A percentile compares a stretch with the other conserved stretches of the same genome.
Evolutionary conservation across 2,888 invertebrate genomes (phyloP).

Genomic region (Gortyna flavago): DNA sequence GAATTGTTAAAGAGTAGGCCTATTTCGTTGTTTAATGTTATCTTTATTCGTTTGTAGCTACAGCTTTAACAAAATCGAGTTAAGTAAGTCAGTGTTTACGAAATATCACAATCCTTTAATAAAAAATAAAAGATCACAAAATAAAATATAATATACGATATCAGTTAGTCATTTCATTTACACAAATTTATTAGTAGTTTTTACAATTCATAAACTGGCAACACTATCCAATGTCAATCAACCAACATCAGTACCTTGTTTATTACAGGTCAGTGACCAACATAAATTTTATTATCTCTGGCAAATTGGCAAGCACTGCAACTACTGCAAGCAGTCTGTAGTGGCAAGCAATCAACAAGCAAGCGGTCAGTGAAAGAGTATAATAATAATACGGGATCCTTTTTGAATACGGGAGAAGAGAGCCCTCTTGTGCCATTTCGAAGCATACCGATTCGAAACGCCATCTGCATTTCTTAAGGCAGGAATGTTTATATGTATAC

Average conservation of each 20-base stretch:
- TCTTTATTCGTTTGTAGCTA: not conserved
- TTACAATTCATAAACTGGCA: conserved; percentile 12
- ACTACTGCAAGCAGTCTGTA: no score
- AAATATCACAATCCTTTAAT: not conserved
- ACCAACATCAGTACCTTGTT: no score
- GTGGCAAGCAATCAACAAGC: not conserved
- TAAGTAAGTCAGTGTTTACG: not conserved
- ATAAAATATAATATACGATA: not conserved
- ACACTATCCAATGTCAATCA: conserved; percentile 11
- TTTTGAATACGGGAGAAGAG: no score
- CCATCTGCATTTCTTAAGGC: no score
- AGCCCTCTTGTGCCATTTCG: no score
- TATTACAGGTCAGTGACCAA: no score
- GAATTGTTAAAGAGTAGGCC: not conserved
- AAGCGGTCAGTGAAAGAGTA: no score
- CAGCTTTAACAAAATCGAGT: no score
- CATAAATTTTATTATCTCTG: conserved; percentile 24
- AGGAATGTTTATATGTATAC: no score
- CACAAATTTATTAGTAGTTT: conserved; percentile 12
- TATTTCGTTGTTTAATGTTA: not conserved
- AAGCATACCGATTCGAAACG: no score
- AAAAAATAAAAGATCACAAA: not conserved
- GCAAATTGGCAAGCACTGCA: conserved; percentile 30
- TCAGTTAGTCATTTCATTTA: not conserved
- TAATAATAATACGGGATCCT: no score